phyloP scores from a whole-genome alignment of 2,888 invertebrate genomes.

The Diadegma fenestrale region DNA sequence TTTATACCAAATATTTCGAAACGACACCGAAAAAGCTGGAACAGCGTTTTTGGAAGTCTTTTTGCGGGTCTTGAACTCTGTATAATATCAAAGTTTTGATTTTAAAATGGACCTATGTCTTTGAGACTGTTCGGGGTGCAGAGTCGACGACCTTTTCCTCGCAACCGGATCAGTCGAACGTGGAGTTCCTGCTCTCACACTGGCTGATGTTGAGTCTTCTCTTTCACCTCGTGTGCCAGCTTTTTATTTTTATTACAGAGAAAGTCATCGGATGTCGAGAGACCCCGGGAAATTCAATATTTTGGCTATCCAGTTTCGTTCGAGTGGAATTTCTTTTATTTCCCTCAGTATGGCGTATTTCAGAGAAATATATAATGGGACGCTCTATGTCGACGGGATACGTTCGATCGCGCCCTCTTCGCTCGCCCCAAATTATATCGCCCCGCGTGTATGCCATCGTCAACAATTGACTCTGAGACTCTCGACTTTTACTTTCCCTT shows the following conservation, averaged over 20 bases:
- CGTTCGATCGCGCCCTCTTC: slow-evolving; percentile 43
- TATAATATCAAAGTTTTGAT: too few relatives aligned
- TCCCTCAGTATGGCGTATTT: slow-evolving; percentile 56
- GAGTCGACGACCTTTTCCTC: neutral
- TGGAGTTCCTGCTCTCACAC: slow-evolving; percentile 31
- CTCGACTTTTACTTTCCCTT: slow-evolving; percentile 45
- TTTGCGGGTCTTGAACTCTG: too few relatives aligned
- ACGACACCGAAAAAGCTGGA: neutral
- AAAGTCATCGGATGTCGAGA: slow-evolving; percentile 22
- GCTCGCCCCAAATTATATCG: slow-evolving; percentile 54
- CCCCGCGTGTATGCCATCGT: slow-evolving; percentile 47
- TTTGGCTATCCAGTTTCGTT: slow-evolving; percentile 80
- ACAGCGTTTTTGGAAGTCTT: neutral
- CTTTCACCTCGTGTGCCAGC: slow-evolving; percentile 28
- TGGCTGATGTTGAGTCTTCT: slow-evolving; percentile 56
- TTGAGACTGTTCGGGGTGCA: neutral
- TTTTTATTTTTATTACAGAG: slow-evolving; percentile 40
- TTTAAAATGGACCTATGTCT: neutral
- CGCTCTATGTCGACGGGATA: slow-evolving; percentile 54
- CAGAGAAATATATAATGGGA: slow-evolving; percentile 63
- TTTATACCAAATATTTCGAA: neutral
- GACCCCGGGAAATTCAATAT: slow-evolving; percentile 80
- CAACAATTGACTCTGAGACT: slow-evolving; percentile 64
- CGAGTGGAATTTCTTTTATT: slow-evolving; percentile 67
- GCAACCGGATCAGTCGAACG: slow-evolving; percentile 12